These are phyloP conservation scores for Arenaria interpres DNA, from an alignment of 2,113 vertebrate species.

Conservation along the genomic window DNA sequence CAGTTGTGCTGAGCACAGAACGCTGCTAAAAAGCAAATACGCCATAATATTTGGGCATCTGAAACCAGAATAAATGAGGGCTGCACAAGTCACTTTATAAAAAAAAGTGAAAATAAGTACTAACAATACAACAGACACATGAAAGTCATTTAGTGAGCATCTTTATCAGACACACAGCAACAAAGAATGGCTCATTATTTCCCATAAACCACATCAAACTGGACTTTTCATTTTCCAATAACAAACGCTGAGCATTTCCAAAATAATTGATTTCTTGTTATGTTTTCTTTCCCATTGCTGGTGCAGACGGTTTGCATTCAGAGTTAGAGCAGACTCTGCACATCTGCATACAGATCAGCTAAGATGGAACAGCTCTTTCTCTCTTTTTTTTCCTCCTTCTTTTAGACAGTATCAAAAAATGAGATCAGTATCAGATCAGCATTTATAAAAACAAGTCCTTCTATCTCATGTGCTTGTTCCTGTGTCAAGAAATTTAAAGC, in stretches of 20 bases:
- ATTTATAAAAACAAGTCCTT: background rate
- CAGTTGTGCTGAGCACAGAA: background rate
- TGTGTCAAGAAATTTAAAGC: background rate
- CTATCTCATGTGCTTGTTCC: background rate
- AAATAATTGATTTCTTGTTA: background rate
- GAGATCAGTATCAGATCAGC: background rate
- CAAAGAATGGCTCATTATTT: background rate
- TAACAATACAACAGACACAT: background rate
- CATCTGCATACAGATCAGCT: background rate
- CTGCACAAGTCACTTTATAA: background rate
- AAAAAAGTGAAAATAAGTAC: background rate
- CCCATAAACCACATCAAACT: background rate
- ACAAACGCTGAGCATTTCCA: fast-evolving
- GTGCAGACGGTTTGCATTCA: background rate
- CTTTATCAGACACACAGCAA: background rate
- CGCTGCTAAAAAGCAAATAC: background rate
- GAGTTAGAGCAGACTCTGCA: background rate
- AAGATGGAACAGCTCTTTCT: background rate
- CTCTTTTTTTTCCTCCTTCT: background rate
- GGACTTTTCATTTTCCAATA: background rate
- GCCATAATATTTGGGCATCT: background rate
- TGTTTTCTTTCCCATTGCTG: background rate
- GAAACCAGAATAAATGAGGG: background rate
- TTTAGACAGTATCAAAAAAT: background rate
- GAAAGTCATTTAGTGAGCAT: background rate